Conservation (phyloP, 2,113 vertebrate genomes). For the Pangasianodon hypophthalmus region DNA sequence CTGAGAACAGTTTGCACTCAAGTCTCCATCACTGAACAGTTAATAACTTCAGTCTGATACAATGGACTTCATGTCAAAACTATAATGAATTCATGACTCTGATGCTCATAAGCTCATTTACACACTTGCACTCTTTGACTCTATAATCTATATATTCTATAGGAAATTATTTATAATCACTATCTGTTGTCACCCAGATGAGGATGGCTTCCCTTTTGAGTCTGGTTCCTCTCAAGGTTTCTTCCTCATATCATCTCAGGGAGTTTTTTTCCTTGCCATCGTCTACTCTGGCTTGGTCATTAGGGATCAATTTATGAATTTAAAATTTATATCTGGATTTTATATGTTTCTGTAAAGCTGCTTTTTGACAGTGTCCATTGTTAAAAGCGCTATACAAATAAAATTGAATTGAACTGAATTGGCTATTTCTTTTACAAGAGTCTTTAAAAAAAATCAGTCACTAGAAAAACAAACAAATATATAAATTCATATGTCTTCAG, state of each 20-base stretch:
- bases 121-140: background rate
- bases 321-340: background rate
- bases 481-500: background rate
- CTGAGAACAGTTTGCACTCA: background rate
- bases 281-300: background rate
- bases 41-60: background rate
- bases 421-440: too few species aligned
- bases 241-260: background rate
- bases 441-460: background rate
- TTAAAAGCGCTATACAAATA: background rate
- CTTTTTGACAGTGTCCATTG: background rate
- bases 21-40: background rate
- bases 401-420: background rate
- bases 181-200: background rate
- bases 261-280: background rate
- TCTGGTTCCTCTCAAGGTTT: background rate
- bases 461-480: background rate
- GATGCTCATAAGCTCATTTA: background rate
- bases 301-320: background rate
- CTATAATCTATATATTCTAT: background rate
- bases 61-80: background rate
- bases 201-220: background rate
- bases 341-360: background rate
- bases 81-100: background rate
- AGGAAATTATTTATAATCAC: background rate